These are phyloP conservation scores for Anarrhichthys ocellatus DNA, from an alignment of 2,113 vertebrate species.

Conservation along the genomic window DNA sequence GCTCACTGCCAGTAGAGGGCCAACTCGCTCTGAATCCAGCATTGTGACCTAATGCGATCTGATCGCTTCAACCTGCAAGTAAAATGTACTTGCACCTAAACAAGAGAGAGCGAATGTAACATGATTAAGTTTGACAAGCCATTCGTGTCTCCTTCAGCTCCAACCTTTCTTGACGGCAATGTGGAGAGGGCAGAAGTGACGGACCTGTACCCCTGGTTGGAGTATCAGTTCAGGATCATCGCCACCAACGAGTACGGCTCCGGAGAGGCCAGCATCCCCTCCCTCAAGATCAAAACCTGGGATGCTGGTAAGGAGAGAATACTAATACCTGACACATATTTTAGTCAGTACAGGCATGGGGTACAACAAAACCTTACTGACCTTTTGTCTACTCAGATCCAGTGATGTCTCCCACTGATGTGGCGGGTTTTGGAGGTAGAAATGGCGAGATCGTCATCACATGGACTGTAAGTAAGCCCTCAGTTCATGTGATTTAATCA, in stretches of 20 bases:
- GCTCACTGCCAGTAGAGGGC: constrained; percentile 38
- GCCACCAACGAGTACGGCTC: constrained; percentile 92
- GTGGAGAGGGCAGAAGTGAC: constrained; percentile 88
- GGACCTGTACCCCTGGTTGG: constrained; percentile 95
- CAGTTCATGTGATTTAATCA: not conserved
- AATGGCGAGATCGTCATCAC: constrained; percentile 94
- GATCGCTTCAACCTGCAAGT: not conserved
- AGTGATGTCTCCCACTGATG: constrained; percentile 91
- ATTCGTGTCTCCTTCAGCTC: constrained; percentile 82
- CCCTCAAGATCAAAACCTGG: constrained; percentile 92
- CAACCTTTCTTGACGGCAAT: constrained; percentile 89
- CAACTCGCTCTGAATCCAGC: not conserved
- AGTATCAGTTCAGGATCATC: constrained; percentile 95
- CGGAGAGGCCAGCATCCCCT: constrained; percentile 94
- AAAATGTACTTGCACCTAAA: not conserved
- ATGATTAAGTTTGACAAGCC: not conserved
- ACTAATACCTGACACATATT: not conserved
- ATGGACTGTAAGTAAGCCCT: constrained; percentile 88
- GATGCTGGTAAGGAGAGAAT: constrained; percentile 85
- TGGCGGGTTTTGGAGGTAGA: constrained; percentile 91
- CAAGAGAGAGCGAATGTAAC: not conserved
- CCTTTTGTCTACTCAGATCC: constrained; percentile 83
- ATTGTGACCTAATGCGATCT: not conserved
- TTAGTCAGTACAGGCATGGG: not conserved
- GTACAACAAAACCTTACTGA: not conserved